Percentiles rank a stretch among this genome's conserved stretches.
Evolutionary conservation across 2,797 vertebrate species (phyloP).

Genomic region (Tokudaia tokunoshimensis): DNA sequence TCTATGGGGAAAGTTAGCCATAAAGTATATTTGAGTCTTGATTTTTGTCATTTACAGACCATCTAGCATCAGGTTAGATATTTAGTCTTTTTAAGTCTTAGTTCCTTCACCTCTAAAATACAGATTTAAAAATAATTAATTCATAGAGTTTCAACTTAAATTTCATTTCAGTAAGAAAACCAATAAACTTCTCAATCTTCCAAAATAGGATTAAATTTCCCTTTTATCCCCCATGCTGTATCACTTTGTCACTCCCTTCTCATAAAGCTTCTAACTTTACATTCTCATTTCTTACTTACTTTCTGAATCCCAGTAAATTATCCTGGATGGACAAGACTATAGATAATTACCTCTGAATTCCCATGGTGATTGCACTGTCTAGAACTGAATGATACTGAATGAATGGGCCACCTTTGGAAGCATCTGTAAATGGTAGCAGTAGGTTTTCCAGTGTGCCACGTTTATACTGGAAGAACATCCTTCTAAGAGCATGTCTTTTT

Average conservation of each 20-base stretch:
- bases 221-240: fast-evolving
- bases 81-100: not conserved
- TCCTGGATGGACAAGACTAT: not conserved
- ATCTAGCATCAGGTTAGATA: not conserved
- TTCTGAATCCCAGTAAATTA: not conserved
- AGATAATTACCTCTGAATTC: not conserved
- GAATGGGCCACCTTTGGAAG: slow-evolving; percentile 1
- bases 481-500: slow-evolving; percentile 25
- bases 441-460: not conserved
- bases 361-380: not conserved
- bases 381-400: not conserved
- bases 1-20: not conserved
- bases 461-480: slow-evolving; percentile 37
- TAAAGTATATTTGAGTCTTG: not conserved
- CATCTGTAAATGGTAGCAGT: slow-evolving; percentile 33
- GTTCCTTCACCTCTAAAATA: slow-evolving; percentile 6
- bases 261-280: not conserved
- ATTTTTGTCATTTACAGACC: not conserved
- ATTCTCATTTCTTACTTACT: not conserved
- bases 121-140: slow-evolving; percentile 20
- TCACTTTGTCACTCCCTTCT: not conserved
- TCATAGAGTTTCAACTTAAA: not conserved
- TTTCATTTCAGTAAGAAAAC: not conserved
- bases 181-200: not conserved
- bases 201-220: not conserved